Conservation (phyloP, 2,888 invertebrate genomes). For the Galerucella nymphaeae region DNA sequence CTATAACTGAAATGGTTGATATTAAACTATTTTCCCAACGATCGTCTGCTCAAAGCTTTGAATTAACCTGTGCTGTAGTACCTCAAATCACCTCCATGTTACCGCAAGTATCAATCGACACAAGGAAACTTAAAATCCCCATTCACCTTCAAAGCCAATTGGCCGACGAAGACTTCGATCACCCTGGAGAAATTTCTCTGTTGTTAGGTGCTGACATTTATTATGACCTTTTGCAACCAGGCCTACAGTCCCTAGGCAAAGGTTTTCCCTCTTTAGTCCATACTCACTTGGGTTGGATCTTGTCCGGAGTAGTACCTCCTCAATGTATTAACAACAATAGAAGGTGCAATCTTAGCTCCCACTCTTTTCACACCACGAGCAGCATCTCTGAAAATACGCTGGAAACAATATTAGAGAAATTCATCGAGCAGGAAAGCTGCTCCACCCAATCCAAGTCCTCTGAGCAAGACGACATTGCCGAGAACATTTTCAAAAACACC, state of each 20-base stretch:
- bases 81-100: not conserved
- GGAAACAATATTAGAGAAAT: slow-evolving; percentile 5
- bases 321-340: not conserved
- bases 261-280: not conserved
- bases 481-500: not conserved
- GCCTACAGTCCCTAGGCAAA: slow-evolving; percentile 5
- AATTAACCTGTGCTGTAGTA: not conserved
- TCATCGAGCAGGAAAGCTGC: slow-evolving; percentile 2
- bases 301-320: slow-evolving; percentile 1
- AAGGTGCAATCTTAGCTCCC: not conserved
- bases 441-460: not conserved
- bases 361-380: slow-evolving; percentile 3
- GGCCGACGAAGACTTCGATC: slow-evolving; percentile 12
- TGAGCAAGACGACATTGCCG: not conserved
- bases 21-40: not conserved
- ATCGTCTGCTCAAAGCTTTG: not conserved
- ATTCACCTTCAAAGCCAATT: slow-evolving; percentile 4
- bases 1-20: not conserved
- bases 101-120: slow-evolving; percentile 4
- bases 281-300: slow-evolving; percentile 1
- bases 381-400: slow-evolving; percentile 2
- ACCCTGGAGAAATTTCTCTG: slow-evolving; percentile 4
- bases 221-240: not conserved
- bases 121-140: not conserved
- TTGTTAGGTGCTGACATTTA: not conserved